phyloP scores from a whole-genome alignment of 2,888 invertebrate genomes.

The Eubasilissa splendida region DNA sequence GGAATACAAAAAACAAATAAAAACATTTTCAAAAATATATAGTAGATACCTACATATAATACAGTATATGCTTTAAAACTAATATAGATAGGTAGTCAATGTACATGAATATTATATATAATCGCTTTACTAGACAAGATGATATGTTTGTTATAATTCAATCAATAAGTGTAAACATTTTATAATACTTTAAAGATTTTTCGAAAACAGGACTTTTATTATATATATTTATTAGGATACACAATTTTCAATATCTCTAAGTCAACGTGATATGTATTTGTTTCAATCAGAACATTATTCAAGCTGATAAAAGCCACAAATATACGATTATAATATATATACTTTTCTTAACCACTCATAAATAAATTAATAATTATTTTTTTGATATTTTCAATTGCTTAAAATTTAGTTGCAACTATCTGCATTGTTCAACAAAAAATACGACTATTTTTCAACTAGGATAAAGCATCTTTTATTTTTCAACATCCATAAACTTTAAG shows the following conservation, averaged over 20 bases:
- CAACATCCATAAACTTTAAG: slow-evolving; percentile 30
- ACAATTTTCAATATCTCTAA: neutral
- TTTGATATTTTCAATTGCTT: neutral
- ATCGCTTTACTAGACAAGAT: slow-evolving; percentile 13
- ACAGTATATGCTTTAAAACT: neutral
- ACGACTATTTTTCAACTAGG: neutral
- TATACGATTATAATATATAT: too few relatives aligned
- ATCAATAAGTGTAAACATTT: too few relatives aligned
- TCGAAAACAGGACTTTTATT: too few relatives aligned
- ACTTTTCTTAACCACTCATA: too few relatives aligned
- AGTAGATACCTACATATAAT: neutral
- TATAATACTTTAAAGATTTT: too few relatives aligned
- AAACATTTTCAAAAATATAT: too few relatives aligned
- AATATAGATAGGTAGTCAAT: neutral
- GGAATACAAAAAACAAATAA: too few relatives aligned
- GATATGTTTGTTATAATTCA: slow-evolving; percentile 9
- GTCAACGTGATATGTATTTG: slow-evolving; percentile 17
- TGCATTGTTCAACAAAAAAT: neutral
- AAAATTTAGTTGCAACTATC: neutral
- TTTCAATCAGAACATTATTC: neutral
- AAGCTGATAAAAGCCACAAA: too few relatives aligned
- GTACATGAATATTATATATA: slow-evolving; percentile 1
- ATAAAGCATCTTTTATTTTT: slow-evolving; percentile 5
- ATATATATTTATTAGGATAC: neutral
- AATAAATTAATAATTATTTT: too few relatives aligned